phyloP scores from a whole-genome alignment of 2,113 vertebrate genomes.

The Phrynosoma blainvillii region DNA sequence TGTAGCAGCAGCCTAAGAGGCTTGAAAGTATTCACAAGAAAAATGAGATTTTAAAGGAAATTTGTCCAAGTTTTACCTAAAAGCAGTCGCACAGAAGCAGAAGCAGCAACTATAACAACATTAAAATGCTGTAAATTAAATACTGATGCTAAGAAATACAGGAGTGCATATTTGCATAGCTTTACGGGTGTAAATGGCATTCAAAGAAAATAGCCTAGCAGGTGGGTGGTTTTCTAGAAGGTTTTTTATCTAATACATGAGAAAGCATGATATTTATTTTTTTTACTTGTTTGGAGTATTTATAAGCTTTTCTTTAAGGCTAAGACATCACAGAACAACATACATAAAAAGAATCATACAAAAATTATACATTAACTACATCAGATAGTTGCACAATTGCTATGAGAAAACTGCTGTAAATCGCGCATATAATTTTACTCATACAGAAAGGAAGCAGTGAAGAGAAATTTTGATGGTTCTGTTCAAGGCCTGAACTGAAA shows the following conservation, averaged over 20 bases:
- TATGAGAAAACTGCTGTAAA: not conserved
- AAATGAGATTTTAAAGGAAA: not conserved
- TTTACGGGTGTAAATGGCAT: not conserved
- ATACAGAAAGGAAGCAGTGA: not conserved
- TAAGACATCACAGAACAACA: not conserved
- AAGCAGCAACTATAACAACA: too few species aligned
- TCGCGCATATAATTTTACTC: not conserved
- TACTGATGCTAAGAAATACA: not conserved
- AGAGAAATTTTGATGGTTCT: not conserved
- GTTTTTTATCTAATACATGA: not conserved
- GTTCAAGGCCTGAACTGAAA: not conserved
- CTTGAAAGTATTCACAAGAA: not conserved
- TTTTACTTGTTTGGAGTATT: not conserved
- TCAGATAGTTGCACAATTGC: not conserved
- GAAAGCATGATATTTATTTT: not conserved
- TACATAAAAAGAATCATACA: not conserved
- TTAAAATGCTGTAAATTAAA: conserved; percentile 1
- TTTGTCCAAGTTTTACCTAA: not conserved
- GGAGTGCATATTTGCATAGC: not conserved
- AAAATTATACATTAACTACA: not conserved
- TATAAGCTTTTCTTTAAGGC: not conserved
- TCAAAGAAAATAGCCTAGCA: not conserved
- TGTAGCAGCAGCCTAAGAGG: not conserved
- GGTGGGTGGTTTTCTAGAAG: not conserved
- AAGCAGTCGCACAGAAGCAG: not conserved